Base-by-base conservation (phyloP, 2,888 invertebrate genomes). In the Dryocosmus kuriphilus region DNA sequence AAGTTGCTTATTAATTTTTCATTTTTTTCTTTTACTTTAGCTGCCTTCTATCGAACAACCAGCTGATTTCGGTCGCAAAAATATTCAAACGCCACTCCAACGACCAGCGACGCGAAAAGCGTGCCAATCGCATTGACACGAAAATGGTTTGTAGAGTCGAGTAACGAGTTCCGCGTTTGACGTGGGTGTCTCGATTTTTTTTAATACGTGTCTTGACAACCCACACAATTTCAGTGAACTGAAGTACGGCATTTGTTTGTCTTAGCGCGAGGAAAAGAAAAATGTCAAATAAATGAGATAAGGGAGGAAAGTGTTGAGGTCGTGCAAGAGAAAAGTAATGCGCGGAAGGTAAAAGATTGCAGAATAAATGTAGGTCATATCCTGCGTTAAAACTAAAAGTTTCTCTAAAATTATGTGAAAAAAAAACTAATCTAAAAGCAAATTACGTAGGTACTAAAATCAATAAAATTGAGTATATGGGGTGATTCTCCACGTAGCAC, bases 101-200 rank as follows among this genome's bases (percentile, higher is more conserved):
- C 51, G 16, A 51, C 8, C n/a, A 51, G n/a, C 51, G 51, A n/a
- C 7, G 51, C n/a, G 51, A n/a, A n/a, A 51, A 51, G 19, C 51
- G 51, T 51, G n/a, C n/a, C 51, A 51, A 51, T 51, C 51, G 51
- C 51, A 51, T 51, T 51, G 51, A 51, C n/a, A n/a, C 51, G 51
- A n/a, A 51, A 51, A 51, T 3, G 51, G 8, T 51, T 51, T 51
- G 51, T 51, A 51, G 19, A n/a, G n/a, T 2, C 51, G n/a, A n/a
- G n/a, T 51, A 51, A 51, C 51, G 51, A 51, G 51, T 51, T 51
- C 51, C 51, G 51, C 51, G 16, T 51, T 51, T 51, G 51, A 51
- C 51, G 51, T 51, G 51, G 51, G n/a, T 8, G 51, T n/a, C 51
- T 51, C 51, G 8, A 51, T n/a, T n/a, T 51, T 51, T 51, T n/a